Conservation (phyloP, 2,113 vertebrate genomes). For the Caracal caracal region DNA sequence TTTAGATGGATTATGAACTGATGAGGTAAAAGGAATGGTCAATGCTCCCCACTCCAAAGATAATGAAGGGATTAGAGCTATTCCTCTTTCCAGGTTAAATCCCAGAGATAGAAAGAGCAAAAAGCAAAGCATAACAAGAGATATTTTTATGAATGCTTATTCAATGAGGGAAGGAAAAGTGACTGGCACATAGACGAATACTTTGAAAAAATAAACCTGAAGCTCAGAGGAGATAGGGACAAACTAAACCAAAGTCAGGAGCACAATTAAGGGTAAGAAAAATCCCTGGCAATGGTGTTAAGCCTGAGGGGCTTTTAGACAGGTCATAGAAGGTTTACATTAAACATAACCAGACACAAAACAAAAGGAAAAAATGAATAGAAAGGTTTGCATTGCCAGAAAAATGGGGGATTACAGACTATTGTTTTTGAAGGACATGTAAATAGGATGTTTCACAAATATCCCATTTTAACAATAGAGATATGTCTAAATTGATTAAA, state of each 20-base stretch:
- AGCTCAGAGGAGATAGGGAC: background rate
- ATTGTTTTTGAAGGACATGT: background rate
- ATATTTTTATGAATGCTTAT: background rate
- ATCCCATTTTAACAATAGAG: background rate
- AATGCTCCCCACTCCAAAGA: background rate
- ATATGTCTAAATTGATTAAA: background rate
- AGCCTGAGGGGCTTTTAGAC: background rate
- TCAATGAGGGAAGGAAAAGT: background rate
- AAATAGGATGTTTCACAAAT: background rate
- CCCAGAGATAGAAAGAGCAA: background rate
- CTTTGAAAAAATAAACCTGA: slow-evolving; percentile 33
- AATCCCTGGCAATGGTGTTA: background rate
- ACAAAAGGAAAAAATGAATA: slow-evolving; percentile 41
- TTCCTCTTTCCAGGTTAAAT: background rate
- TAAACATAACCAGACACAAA: slow-evolving; percentile 32
- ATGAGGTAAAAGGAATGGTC: background rate
- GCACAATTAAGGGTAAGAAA: slow-evolving; percentile 37
- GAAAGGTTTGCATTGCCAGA: background rate
- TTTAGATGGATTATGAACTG: slow-evolving; percentile 10
- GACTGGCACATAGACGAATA: background rate
- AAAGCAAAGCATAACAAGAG: background rate
- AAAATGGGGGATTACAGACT: background rate
- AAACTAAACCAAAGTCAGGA: slow-evolving; percentile 42
- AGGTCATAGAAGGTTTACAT: background rate
- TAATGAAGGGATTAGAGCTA: background rate